Evolutionary conservation across 2,888 invertebrate genomes (phyloP).

Genomic region (Stegana nigrithorax): DNA sequence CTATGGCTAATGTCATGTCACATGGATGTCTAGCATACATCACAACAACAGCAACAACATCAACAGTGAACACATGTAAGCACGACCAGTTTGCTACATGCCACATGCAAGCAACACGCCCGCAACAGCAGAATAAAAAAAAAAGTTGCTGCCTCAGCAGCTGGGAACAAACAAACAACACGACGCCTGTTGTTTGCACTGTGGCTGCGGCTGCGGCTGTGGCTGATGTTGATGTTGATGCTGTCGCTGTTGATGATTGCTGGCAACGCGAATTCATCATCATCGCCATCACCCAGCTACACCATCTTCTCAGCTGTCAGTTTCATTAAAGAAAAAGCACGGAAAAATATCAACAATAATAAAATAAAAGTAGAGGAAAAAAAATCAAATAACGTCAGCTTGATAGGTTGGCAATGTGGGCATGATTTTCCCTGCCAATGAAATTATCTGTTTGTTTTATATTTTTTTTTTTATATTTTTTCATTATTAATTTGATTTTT

Average conservation of each 20-base stretch:
- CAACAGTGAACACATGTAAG: neutral
- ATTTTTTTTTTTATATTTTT: neutral
- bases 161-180: constrained; percentile 2
- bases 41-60: neutral
- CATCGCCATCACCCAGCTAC: neutral
- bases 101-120: constrained; percentile 7
- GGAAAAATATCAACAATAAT: too few relatives aligned
- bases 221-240: constrained; percentile 23
- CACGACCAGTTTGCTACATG: neutral
- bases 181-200: too few relatives aligned
- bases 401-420: neutral
- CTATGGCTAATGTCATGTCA: constrained; percentile 26
- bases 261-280: constrained; percentile 12
- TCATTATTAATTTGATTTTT: constrained; percentile 2
- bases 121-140: constrained; percentile 3
- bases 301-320: neutral
- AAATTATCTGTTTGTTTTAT: neutral
- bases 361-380: too few relatives aligned
- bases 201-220: constrained; percentile 18
- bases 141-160: neutral
- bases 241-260: constrained; percentile 6
- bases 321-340: neutral
- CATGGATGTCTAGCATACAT: neutral
- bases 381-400: too few relatives aligned
- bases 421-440: neutral